Evolutionary conservation across 2,797 vertebrate genomes (phyloP).

Genomic region (Cygnus olor): DNA sequence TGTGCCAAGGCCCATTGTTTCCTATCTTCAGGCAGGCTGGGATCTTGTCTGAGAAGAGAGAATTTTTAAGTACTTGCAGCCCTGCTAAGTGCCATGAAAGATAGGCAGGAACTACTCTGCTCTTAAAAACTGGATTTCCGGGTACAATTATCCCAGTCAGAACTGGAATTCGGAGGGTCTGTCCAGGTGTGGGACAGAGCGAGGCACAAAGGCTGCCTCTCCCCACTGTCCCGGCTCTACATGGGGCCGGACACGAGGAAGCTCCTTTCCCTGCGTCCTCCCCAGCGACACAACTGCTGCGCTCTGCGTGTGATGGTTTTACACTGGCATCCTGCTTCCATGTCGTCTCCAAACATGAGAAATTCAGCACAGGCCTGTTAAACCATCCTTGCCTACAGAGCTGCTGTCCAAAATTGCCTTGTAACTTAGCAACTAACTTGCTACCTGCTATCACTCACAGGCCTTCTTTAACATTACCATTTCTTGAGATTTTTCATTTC

Average conservation of each 20-base stretch:
- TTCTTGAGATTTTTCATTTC: not conserved
- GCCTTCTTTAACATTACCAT: not conserved
- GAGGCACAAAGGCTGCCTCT: not conserved
- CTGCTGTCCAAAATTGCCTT: slow-evolving; percentile 22
- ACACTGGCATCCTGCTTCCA: not conserved
- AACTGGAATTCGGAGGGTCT: not conserved
- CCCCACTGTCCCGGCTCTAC: not conserved
- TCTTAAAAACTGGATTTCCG: not conserved
- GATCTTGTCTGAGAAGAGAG: not conserved
- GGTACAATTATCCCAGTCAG: not conserved
- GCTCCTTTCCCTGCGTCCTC: not conserved
- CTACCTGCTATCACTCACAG: not conserved
- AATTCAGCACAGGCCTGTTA: not conserved
- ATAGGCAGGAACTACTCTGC: not conserved
- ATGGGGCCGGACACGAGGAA: not conserved
- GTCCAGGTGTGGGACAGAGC: not conserved
- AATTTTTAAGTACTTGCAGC: not conserved
- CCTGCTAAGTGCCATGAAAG: not conserved
- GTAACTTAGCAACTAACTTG: slow-evolving; percentile 47
- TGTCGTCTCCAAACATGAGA: not conserved
- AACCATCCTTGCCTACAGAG: not conserved
- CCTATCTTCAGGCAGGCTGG: not conserved
- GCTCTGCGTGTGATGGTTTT: not conserved
- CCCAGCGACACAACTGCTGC: not conserved
- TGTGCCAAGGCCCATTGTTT: slow-evolving; percentile 2